Evolutionary conservation across 2,888 invertebrate species (phyloP).

Genomic region (Cepaea hortensis): DNA sequence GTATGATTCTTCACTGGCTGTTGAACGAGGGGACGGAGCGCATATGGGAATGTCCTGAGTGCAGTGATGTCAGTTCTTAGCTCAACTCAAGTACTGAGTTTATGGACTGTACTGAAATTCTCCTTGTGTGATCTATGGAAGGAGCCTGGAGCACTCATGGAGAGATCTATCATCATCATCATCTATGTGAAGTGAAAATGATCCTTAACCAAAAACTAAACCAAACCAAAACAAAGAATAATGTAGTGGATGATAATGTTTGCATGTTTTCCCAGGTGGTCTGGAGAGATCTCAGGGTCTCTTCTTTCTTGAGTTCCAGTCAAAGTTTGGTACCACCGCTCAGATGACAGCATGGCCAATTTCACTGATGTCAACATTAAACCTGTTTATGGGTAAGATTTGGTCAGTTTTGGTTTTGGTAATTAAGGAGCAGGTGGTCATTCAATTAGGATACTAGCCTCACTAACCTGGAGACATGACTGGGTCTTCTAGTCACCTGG

Average conservation of each 20-base stretch:
- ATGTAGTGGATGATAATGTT: background rate
- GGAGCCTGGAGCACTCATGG: too few species aligned
- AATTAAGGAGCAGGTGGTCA: background rate
- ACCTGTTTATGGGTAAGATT: conserved; percentile 57
- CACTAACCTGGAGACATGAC: background rate
- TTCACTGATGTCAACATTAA: conserved; percentile 58
- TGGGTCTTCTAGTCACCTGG: background rate
- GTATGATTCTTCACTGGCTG: too few species aligned
- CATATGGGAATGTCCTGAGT: too few species aligned
- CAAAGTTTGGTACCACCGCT: conserved; percentile 59
- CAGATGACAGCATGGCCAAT: conserved; percentile 67
- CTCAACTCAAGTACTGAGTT: too few species aligned
- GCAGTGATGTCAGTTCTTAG: too few species aligned
- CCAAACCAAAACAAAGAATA: background rate
- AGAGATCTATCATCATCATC: too few species aligned
- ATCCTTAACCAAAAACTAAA: background rate
- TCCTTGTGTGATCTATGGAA: too few species aligned
- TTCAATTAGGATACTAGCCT: background rate
- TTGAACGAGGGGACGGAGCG: too few species aligned
- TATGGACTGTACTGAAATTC: too few species aligned
- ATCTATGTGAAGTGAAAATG: too few species aligned
- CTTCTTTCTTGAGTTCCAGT: conserved; percentile 62
- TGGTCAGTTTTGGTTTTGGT: background rate
- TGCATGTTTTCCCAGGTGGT: conserved; percentile 56
- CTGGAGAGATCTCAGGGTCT: conserved; percentile 65